A percentile compares a stretch with the other conserved stretches of the same genome.
phyloP scores from a whole-genome alignment of 2,888 invertebrate genomes.

The Anticlea derivata region DNA sequence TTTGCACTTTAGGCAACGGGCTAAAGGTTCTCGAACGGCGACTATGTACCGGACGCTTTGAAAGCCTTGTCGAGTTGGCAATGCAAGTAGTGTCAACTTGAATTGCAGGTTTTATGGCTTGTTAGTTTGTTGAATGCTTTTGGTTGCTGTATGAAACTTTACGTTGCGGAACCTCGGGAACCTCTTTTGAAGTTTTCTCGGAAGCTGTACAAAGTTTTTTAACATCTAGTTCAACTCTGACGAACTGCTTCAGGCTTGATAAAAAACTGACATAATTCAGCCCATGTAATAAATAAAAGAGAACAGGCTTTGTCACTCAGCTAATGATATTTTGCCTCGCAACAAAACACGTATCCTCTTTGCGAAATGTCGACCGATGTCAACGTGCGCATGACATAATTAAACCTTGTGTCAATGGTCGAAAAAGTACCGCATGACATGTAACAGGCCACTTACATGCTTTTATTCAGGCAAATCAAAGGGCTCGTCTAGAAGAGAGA shows the following conservation, averaged over 20 bases:
- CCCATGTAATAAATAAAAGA: conserved; percentile 2
- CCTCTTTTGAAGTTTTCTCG: too few species aligned
- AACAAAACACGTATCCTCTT: conserved; percentile 8
- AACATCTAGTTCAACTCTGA: too few species aligned
- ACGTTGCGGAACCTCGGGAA: too few species aligned
- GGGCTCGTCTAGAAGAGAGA: not conserved
- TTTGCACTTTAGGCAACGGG: too few species aligned
- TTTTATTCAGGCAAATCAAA: not conserved
- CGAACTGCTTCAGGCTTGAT: not conserved
- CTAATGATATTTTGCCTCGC: not conserved
- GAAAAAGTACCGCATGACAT: conserved; percentile 10
- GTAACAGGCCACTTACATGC: conserved; percentile 4
- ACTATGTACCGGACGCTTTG: too few species aligned
- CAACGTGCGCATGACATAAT: conserved; percentile 18
- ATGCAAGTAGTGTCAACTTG: not conserved
- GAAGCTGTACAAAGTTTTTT: not conserved
- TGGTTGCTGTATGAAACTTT: too few species aligned
- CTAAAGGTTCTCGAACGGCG: too few species aligned
- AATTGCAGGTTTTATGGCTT: conserved; percentile 8
- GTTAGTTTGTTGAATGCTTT: conserved; percentile 5
- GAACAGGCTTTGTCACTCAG: not conserved
- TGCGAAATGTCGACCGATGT: conserved; percentile 13
- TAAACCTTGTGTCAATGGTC: conserved; percentile 10
- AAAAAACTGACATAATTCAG: not conserved
- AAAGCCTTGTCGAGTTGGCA: conserved; percentile 10